Conservation (phyloP, 2,113 vertebrate species). For the Serinus canaria region DNA sequence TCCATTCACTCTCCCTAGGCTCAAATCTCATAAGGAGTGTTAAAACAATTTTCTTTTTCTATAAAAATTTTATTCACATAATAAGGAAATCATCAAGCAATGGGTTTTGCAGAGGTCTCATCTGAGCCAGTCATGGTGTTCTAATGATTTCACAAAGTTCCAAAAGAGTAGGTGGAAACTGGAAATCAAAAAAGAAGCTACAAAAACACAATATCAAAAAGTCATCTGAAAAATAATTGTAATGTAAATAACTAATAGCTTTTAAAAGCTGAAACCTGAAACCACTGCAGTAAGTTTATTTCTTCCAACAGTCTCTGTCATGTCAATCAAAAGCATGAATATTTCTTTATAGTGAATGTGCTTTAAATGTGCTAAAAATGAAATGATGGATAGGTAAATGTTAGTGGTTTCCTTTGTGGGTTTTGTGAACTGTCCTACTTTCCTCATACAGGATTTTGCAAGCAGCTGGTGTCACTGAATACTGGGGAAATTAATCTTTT, state of each 20-base stretch:
- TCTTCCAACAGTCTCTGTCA: not conserved
- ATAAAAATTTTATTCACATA: not conserved
- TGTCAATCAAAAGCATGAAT: not conserved
- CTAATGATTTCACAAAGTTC: not conserved
- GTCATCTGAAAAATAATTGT: not conserved
- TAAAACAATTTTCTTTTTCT: not conserved
- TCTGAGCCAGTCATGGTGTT: not conserved
- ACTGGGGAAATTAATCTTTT: slow-evolving; percentile 35
- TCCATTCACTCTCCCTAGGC: not conserved
- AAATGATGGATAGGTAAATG: not conserved
- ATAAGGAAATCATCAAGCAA: not conserved
- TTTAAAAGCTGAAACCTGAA: not conserved
- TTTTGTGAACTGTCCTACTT: slow-evolving; percentile 56
- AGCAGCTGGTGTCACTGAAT: slow-evolving; percentile 47
- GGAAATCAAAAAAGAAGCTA: not conserved
- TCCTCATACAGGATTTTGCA: slow-evolving; percentile 25
- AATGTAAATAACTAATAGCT: not conserved
- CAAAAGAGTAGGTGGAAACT: not conserved
- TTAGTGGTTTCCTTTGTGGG: not conserved
- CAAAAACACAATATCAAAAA: not conserved
- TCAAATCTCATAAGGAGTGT: not conserved
- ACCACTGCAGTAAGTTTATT: not conserved
- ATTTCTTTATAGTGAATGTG: not conserved
- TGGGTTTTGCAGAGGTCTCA: not conserved
- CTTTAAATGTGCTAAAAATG: not conserved